Evolutionary conservation across 2,113 vertebrate species (phyloP), one percentile per base, ranked within the genome.

Genomic region (Gavialis gangeticus): DNA sequence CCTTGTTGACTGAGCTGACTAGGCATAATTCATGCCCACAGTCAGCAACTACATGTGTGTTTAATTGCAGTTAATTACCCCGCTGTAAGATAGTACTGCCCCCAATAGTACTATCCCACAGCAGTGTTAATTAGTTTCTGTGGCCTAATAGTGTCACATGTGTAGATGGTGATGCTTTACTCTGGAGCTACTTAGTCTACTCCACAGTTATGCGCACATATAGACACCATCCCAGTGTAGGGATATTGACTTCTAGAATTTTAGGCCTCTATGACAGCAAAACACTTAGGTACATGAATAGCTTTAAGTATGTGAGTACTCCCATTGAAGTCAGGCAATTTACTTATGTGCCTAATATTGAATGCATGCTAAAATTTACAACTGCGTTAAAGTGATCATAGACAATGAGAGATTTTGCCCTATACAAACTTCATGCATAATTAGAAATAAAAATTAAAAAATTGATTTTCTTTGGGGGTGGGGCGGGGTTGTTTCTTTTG

Each of bases 321-420:
- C 82, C 46, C 34, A 22, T 22, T 92, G 28, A 82, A 15, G 71
- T 86, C 55, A 64, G 75, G 69, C 14, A 15, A 13, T 46, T 73
- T 37, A 24, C 56, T 4, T 57, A 62, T 71, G 19, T 55, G 13
- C 11, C 80, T 34, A 37, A 12, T 12, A 64, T 34, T 60, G 37
- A 79, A 71, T 2, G 21, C 18, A 60, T 85, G 34, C 78, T 91
- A 0, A 17, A 57, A 57, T 60, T 37, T 84, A 55, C 27, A 55
- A 24, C 27, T 94, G 91, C 82, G 85, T 13, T 92, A 17, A 1
- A 46, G 64, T 76, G 71, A 37, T 84, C 64, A 69, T 82, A 84
- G 64, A 77, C 7, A 18, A 25, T 60, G 78, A 81, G 84, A 90
- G 76, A 79, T 89, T 92, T 93, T 79, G 18, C 93, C 55, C 75